phyloP scores from a whole-genome alignment of 2,113 vertebrate genomes.

The Cyanoderma ruficeps region DNA sequence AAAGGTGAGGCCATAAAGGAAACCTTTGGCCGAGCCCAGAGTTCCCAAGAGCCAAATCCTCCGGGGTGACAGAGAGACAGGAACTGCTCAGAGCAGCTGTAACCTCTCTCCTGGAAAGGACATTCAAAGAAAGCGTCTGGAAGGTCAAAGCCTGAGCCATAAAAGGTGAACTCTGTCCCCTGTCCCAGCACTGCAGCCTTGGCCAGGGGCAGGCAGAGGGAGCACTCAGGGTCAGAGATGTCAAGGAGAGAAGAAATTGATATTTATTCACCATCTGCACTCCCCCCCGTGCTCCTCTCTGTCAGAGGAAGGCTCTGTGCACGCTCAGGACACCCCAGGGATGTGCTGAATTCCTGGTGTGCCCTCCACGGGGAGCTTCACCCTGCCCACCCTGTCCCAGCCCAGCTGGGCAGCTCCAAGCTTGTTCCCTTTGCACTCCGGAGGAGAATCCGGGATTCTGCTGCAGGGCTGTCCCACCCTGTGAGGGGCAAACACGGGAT shows the following conservation, averaged over 20 bases:
- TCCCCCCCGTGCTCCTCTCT: rapidly evolving
- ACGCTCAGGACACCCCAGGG: neutral
- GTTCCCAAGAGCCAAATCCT: neutral
- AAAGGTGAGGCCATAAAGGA: constrained; percentile 26
- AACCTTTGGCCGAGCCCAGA: neutral
- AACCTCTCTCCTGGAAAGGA: neutral
- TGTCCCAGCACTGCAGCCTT: neutral
- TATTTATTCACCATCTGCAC: neutral
- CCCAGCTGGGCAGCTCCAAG: neutral
- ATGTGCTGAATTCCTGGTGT: rapidly evolving
- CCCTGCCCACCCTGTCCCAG: neutral
- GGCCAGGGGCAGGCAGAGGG: neutral
- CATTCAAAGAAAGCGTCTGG: neutral
- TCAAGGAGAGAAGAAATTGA: neutral
- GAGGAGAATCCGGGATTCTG: neutral
- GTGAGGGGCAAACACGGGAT: neutral
- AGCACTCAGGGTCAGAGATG: too few relatives aligned
- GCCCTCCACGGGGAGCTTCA: neutral
- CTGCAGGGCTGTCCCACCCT: neutral
- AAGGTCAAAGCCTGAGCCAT: neutral
- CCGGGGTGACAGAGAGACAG: neutral
- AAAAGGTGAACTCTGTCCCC: neutral
- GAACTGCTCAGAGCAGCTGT: neutral
- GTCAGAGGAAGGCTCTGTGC: neutral
- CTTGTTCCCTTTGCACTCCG: neutral